Conservation (phyloP, 1,140 invertebrate species). For the Heliconius nattereri region DNA sequence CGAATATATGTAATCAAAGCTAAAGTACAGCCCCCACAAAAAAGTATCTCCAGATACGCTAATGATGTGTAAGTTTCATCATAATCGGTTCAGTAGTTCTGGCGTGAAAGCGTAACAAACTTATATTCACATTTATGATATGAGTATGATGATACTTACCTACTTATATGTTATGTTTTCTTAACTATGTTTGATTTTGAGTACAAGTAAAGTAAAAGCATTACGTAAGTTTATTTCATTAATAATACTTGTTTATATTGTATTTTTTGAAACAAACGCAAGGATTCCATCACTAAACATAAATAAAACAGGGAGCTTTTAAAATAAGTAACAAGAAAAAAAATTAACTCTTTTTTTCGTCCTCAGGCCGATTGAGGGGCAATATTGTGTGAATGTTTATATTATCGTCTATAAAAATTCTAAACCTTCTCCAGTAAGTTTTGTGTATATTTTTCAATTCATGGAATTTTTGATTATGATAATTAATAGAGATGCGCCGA, state of each 20-base stretch:
- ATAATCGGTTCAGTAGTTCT: too few species aligned
- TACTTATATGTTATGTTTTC: not conserved
- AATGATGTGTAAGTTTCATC: too few species aligned
- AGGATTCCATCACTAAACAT: not conserved
- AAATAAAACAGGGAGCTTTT: not conserved
- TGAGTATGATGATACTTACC: too few species aligned
- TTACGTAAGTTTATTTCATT: not conserved
- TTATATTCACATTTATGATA: too few species aligned
- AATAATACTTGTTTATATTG: not conserved
- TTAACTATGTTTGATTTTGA: not conserved
- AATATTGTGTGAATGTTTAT: slow-evolving; percentile 28
- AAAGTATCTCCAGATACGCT: too few species aligned
- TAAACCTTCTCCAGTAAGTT: not conserved
- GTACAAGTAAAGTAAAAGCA: not conserved
- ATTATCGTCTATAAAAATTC: slow-evolving; percentile 16
- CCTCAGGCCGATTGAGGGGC: not conserved
- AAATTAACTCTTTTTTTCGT: not conserved
- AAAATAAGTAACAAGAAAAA: not conserved
- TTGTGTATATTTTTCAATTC: not conserved
- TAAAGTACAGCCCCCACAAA: too few species aligned
- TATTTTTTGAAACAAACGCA: not conserved
- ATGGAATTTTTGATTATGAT: not conserved
- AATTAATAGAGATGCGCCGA: too few species aligned
- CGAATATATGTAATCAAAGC: too few species aligned
- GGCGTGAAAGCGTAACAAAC: too few species aligned